Percentiles rank a stretch among this genome's conserved stretches.
Evolutionary conservation across 2,797 vertebrate genomes (phyloP).

Genomic region (Harpagifer antarcticus): DNA sequence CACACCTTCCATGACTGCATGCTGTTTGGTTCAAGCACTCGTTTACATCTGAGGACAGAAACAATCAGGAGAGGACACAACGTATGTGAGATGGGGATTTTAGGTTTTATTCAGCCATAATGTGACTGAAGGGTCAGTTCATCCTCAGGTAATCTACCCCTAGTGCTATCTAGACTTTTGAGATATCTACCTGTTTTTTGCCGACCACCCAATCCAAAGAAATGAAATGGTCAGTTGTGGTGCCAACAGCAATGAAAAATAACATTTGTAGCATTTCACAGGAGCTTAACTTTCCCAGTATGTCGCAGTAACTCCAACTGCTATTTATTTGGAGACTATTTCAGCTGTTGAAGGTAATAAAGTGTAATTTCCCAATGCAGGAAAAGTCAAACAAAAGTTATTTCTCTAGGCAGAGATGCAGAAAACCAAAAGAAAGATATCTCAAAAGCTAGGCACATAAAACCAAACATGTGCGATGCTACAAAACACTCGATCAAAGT

Average conservation of each 20-base stretch:
- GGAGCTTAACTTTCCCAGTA: neutral
- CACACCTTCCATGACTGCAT: constrained; percentile 86
- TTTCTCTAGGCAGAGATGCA: neutral
- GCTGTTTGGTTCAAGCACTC: constrained; percentile 87
- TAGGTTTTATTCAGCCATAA: neutral
- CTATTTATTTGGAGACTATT: neutral
- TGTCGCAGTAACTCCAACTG: neutral
- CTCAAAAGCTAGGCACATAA: neutral
- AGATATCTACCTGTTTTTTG: neutral
- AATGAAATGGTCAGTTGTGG: neutral
- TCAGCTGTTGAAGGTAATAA: neutral
- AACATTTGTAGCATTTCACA: neutral
- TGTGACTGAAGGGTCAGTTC: neutral
- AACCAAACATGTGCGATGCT: neutral
- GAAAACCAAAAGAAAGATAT: constrained; percentile 3
- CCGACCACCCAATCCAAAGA: neutral
- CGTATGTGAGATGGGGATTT: constrained; percentile 4
- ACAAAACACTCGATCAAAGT: neutral
- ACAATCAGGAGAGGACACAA: constrained; percentile 22
- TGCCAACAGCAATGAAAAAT: neutral
- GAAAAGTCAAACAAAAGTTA: neutral
- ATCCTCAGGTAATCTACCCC: neutral
- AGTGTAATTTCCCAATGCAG: neutral
- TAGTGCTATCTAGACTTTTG: neutral
- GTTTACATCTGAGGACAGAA: constrained; percentile 84